Base-by-base conservation (phyloP, 2,113 vertebrate species). In the Rhipidura dahli region DNA sequence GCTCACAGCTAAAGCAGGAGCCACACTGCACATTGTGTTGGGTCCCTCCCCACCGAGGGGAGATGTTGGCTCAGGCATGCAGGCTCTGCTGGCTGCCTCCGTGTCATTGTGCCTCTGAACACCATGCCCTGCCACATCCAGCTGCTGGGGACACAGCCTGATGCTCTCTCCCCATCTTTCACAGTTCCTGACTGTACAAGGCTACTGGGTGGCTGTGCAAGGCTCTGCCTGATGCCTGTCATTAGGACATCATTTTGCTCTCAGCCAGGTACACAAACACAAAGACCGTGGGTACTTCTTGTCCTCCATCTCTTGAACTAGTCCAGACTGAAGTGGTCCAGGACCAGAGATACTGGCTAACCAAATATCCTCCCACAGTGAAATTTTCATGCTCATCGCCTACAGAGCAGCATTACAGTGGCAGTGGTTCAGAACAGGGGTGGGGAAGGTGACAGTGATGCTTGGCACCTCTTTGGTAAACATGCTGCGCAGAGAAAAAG, bases 21-120 rank as follows among this genome's bases (percentile, higher is more conserved):
- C 39, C 33, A 30, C 44, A 7, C 23, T 1, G 1, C n/a, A 17
- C 2, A 0, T 24, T 1, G 0, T 4, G 1, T 11, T 33, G 45
- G 21, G 37, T 53, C 28, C 24, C 31, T 93, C 33, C 60, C 60
- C 21, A 22, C 9, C 0, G 1, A 72, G 24, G 63, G n/a, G 17
- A 68, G 40, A 40, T 6, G 7, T 10, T 70, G n/a, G 28, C 13
- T 35, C 3, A 0, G 30, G 49, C 27, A 27, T 0, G 0, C 1
- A 8, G 64, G 45, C 37, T 84, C 59, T 89, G 64, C 40, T 1
- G 0, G 13, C 47, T 84, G 22, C 13, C 50, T 87, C 84, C 17
- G 1, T 57, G 59, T 44, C 81, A 17, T 1, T 7, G 7, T 61
- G 50, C 28, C 79, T 40, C 51, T 71, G 26, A 35, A 17, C 51